phyloP scores from a whole-genome alignment of 2,888 invertebrate genomes.

The Poecilus cupreus region DNA sequence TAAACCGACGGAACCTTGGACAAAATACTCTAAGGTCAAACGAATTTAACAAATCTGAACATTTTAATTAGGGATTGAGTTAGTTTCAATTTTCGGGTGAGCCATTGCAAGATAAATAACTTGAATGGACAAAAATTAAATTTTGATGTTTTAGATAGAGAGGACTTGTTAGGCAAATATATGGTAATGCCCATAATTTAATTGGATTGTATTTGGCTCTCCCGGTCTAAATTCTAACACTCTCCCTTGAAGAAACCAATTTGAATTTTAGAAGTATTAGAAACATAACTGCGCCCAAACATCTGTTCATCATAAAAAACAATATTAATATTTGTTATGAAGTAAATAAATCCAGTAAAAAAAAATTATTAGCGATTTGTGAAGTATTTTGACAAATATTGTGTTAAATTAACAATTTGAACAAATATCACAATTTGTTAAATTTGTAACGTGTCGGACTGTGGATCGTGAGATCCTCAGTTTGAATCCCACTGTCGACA shows the following conservation, averaged over 20 bases:
- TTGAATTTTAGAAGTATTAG: too few relatives aligned
- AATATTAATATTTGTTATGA: too few relatives aligned
- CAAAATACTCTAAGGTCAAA: slow-evolving; percentile 7
- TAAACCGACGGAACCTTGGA: background rate
- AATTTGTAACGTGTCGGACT: too few relatives aligned
- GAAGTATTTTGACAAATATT: too few relatives aligned
- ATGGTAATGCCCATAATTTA: background rate
- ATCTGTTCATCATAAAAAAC: too few relatives aligned
- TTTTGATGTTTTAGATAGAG: background rate
- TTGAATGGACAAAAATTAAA: background rate
- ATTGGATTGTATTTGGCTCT: background rate
- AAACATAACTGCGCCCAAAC: too few relatives aligned
- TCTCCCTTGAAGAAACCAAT: background rate
- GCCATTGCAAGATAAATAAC: background rate
- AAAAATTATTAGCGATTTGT: too few relatives aligned
- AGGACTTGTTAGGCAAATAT: background rate
- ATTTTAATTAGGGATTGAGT: slow-evolving; percentile 8
- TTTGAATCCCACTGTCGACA: too few relatives aligned
- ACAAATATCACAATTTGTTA: too few relatives aligned
- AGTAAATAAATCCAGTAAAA: too few relatives aligned
- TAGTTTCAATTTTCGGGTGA: slow-evolving; percentile 21
- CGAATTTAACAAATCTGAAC: background rate
- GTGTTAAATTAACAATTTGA: too few relatives aligned
- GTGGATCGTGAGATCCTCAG: too few relatives aligned
- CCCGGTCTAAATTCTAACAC: slow-evolving; percentile 9